Percentiles rank a stretch among this genome's conserved stretches.
phyloP scores from a whole-genome alignment of 2,888 invertebrate species.

The Bellardia pandia region DNA sequence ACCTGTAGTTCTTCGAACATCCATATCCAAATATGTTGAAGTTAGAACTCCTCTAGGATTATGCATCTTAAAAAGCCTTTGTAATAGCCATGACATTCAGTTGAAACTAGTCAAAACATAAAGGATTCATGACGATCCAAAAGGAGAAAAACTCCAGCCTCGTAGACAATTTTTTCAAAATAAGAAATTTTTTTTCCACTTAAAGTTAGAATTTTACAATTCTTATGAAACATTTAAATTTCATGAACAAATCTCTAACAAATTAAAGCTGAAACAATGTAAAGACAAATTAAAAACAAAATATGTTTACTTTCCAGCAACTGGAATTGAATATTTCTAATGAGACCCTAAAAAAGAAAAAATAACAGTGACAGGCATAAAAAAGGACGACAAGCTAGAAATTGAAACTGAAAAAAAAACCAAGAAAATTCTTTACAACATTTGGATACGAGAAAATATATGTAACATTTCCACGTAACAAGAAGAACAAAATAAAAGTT shows the following conservation, averaged over 20 bases:
- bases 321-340: constrained; percentile 20
- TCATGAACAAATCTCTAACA: neutral
- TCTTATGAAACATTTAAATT: neutral
- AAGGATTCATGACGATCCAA: too few relatives aligned
- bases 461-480: neutral
- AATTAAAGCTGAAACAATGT: neutral
- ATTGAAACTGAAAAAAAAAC: constrained; percentile 24
- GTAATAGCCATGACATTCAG: too few relatives aligned
- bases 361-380: neutral
- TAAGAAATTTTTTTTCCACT: too few relatives aligned
- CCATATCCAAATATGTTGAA: too few relatives aligned
- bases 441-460: neutral
- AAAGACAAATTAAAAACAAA: neutral
- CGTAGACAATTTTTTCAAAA: too few relatives aligned
- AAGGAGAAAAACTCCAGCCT: too few relatives aligned
- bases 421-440: neutral
- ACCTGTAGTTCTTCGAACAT: too few relatives aligned
- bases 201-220: too few relatives aligned
- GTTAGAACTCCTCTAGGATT: too few relatives aligned
- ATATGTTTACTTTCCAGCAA: neutral
- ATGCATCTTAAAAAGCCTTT: too few relatives aligned
- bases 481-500: constrained; percentile 4
- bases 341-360: constrained; percentile 28
- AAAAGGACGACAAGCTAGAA: constrained; percentile 27
- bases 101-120: too few relatives aligned